phyloP scores from a whole-genome alignment of 2,888 invertebrate species.

The Himalopsyche japonica region DNA sequence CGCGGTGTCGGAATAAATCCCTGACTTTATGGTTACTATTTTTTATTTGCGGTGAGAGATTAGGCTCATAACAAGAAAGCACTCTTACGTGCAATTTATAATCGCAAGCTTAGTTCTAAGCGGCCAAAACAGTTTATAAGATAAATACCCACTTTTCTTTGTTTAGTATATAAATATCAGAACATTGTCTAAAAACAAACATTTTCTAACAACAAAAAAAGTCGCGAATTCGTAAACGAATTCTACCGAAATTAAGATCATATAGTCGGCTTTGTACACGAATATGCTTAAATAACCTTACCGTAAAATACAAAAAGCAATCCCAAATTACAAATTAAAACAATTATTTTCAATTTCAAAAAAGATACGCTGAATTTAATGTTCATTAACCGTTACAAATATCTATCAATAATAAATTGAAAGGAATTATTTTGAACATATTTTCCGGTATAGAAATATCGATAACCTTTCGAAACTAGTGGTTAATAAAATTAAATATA shows the following conservation, averaged over 20 bases:
- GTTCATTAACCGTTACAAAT: neutral
- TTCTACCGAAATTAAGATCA: too few relatives aligned
- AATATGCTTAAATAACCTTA: neutral
- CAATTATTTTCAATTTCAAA: neutral
- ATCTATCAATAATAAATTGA: neutral
- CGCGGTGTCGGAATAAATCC: neutral
- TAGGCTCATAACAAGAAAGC: neutral
- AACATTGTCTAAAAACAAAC: too few relatives aligned
- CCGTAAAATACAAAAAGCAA: neutral
- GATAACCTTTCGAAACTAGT: neutral
- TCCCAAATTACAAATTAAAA: neutral
- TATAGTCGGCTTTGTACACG: too few relatives aligned
- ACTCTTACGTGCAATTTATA: too few relatives aligned
- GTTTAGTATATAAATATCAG: too few relatives aligned
- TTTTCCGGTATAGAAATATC: too few relatives aligned
- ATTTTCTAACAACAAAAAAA: too few relatives aligned
- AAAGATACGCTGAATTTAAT: neutral
- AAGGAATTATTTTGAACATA: too few relatives aligned
- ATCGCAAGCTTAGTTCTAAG: too few relatives aligned
- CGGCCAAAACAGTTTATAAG: too few relatives aligned
- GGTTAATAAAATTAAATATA: neutral
- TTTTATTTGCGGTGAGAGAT: neutral
- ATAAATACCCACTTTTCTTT: too few relatives aligned
- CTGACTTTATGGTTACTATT: neutral
- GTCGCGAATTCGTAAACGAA: too few relatives aligned